Base-by-base conservation (phyloP, 2,113 vertebrate genomes). In the Oryzias melastigma region DNA sequence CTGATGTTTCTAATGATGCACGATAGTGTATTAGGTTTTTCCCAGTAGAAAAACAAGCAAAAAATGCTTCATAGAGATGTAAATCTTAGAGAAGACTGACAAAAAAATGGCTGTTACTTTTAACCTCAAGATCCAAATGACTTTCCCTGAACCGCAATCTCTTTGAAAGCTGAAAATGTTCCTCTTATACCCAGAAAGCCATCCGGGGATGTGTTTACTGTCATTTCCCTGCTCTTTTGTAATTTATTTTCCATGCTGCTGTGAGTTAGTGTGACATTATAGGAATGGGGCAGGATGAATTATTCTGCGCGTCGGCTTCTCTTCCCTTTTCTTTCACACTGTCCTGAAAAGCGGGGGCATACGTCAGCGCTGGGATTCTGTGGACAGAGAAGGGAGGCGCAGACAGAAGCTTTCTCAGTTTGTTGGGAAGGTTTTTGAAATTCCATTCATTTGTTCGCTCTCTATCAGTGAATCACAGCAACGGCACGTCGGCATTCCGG, bases 141-240 rank as follows among this genome's bases (percentile, higher is more conserved):
- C 47, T 67, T 62, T 68, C 60, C 52, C 46, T 58, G 58, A 52
- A 51, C 10, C 48, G 29, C 68, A 71, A 76, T 83, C 62, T 24
- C 52, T 59, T 51, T 15, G 29, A 52, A 58, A 62, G 17, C 51
- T 74, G 58, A 76, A 67, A 70, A 75, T 68, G 49, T 63, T 67
- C 58, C 50, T 41, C 55, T 57, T 60, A 18, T 58, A 65, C 40
- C 69, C 58, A 60, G 62, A 77, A 77, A 83, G 83, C 74, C 78
- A 77, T 58, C 73, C 73, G 65, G 10, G 75, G 71, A 76, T 52
- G 65, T 76, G 70, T 86, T 87, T 73, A 78, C 73, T 68, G 73
- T 84, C 65, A 79, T 77, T 69, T 68, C 65, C 62, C 27, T 46
- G 20, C 40, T 82, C 62, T 81, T 64, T 54, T 62, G 60, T 60